phyloP scores from a whole-genome alignment of 2,113 vertebrate species.

The Chaetorhynchus papuensis region DNA sequence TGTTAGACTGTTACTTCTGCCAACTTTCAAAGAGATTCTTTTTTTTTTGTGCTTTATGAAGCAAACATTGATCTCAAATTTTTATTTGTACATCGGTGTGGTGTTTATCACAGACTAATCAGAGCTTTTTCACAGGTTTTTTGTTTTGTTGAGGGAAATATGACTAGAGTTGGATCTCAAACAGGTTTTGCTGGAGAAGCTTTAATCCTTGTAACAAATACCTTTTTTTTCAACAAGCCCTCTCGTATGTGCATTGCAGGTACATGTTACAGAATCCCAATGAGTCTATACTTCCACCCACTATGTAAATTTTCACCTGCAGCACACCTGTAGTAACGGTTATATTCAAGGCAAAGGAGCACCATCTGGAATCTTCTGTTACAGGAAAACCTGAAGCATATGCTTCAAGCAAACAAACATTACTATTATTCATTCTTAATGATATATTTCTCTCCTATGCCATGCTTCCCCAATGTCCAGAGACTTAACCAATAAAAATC shows the following conservation, averaged over 20 bases:
- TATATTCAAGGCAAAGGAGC: background rate
- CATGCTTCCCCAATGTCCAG: background rate
- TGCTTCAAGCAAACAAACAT: background rate
- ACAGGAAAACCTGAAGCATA: background rate
- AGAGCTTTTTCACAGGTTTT: background rate
- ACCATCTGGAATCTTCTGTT: background rate
- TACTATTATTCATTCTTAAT: background rate
- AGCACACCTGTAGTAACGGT: background rate
- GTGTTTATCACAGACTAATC: background rate
- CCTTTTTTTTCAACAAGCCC: background rate
- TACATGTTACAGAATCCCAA: background rate
- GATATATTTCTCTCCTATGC: background rate
- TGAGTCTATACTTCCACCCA: background rate
- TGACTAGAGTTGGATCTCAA: background rate
- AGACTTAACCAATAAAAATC: background rate
- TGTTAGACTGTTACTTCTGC: background rate
- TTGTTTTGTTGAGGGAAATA: background rate
- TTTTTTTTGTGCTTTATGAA: background rate
- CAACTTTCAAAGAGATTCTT: background rate
- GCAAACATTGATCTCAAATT: background rate
- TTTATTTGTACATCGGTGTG: background rate
- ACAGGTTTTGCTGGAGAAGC: background rate
- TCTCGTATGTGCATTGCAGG: background rate
- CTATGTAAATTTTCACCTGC: background rate
- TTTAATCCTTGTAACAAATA: background rate